A percentile compares a stretch with the other conserved stretches of the same genome.
Evolutionary conservation across 2,888 invertebrate species (phyloP).

Genomic region (Leptinotarsa peninsularis): DNA sequence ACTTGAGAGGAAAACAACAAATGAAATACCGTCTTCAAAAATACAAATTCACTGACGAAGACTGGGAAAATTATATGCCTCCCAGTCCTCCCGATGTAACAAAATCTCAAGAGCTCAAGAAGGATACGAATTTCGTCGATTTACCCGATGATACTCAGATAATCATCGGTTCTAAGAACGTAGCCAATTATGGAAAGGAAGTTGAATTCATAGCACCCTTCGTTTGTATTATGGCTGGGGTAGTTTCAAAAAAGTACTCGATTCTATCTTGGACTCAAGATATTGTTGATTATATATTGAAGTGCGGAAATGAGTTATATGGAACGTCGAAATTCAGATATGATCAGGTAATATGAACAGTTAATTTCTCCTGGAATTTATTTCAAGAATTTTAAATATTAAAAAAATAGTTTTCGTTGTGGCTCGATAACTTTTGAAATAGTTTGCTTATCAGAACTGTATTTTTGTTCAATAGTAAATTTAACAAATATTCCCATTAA

Average conservation of each 20-base stretch:
- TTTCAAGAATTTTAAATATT: neutral
- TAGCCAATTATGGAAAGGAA: constrained; percentile 61
- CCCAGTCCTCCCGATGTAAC: constrained; percentile 55
- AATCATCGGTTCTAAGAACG: constrained; percentile 68
- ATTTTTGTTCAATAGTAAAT: no score
- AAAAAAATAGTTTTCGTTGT: no score
- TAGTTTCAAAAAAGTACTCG: constrained; percentile 72
- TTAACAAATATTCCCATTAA: no score
- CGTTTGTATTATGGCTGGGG: constrained; percentile 72
- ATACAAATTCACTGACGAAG: constrained; percentile 38
- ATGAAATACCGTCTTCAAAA: constrained; percentile 45
- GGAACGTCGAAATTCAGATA: constrained; percentile 63
- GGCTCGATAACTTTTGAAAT: no score
- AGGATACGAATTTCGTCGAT: constrained; percentile 71
- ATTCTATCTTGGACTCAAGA: constrained; percentile 72
- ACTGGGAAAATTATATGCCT: constrained; percentile 48
- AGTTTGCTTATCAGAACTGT: no score
- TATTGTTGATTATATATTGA: constrained; percentile 72
- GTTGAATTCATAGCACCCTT: constrained; percentile 67
- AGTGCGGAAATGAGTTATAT: constrained; percentile 66
- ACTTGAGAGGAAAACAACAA: constrained; percentile 48
- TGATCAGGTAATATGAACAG: constrained; percentile 52
- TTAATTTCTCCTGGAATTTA: no score
- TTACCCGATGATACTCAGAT: constrained; percentile 74
- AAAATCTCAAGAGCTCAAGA: constrained; percentile 68